Evolutionary conservation across 2,797 vertebrate genomes (phyloP).

Genomic region (Pygocentrus nattereri): DNA sequence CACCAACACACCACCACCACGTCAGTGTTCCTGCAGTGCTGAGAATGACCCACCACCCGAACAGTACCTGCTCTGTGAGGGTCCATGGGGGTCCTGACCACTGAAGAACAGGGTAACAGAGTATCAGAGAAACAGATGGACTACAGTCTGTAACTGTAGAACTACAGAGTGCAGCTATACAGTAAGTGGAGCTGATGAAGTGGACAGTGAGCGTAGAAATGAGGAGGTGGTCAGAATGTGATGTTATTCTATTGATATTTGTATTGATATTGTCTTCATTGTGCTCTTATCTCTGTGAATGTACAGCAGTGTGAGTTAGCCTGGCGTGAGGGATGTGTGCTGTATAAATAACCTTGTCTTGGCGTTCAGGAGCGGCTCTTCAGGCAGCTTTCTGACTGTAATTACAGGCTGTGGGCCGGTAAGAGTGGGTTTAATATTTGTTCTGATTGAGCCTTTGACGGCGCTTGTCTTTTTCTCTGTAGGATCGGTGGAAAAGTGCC

Average conservation of each 20-base stretch:
- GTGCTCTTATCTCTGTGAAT: background rate
- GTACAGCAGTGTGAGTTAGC: background rate
- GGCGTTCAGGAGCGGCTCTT: conserved; percentile 60
- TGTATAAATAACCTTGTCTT: background rate
- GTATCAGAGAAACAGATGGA: too few relatives aligned
- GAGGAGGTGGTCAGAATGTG: too few relatives aligned
- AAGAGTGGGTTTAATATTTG: conserved; percentile 21
- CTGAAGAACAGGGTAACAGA: too few relatives aligned
- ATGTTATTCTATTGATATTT: background rate
- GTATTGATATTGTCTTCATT: background rate
- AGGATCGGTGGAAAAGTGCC: conserved; percentile 46
- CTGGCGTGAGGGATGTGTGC: background rate
- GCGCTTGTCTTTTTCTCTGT: conserved; percentile 29
- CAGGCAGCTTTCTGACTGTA: conserved; percentile 62
- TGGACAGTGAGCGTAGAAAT: too few relatives aligned
- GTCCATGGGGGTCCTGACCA: too few relatives aligned
- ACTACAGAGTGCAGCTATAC: too few relatives aligned
- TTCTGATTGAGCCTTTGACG: conserved; percentile 63
- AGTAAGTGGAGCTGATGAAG: too few relatives aligned
- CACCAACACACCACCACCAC: too few relatives aligned
- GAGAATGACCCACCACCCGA: too few relatives aligned
- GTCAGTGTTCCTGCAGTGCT: too few relatives aligned
- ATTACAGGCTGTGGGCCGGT: conserved; percentile 10
- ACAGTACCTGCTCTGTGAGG: too few relatives aligned
- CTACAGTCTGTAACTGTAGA: too few relatives aligned